Percentiles rank a stretch among this genome's conserved stretches.
phyloP scores from a whole-genome alignment of 2,888 invertebrate species.

The Ephialtes manifestator region DNA sequence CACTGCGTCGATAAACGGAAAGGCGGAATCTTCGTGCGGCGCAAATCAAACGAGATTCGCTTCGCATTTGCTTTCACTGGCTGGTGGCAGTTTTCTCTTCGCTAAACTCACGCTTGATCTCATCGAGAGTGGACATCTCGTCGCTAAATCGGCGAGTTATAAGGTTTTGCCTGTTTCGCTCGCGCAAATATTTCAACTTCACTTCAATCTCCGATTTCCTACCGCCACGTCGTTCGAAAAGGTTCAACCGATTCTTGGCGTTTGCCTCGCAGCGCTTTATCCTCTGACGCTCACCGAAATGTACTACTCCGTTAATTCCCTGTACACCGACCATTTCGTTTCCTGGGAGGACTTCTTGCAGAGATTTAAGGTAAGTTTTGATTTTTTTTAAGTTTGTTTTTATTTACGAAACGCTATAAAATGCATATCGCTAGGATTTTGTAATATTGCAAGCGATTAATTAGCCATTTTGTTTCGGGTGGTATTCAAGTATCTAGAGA shows the following conservation, averaged over 20 bases:
- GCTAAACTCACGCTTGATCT: slow-evolving; percentile 96
- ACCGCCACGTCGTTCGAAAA: slow-evolving; percentile 96
- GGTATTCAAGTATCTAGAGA: too few species aligned
- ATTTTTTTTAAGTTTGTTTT: background rate
- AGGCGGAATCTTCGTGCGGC: slow-evolving; percentile 87
- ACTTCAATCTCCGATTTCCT: slow-evolving; percentile 97
- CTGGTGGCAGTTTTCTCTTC: slow-evolving; percentile 96
- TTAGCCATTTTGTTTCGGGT: too few species aligned
- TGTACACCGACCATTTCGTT: slow-evolving; percentile 92
- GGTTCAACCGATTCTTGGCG: slow-evolving; percentile 94
- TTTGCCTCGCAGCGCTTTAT: slow-evolving; percentile 96
- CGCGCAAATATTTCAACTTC: slow-evolving; percentile 95
- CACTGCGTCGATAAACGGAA: slow-evolving; percentile 89
- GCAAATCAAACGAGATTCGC: slow-evolving; percentile 93
- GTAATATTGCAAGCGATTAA: too few species aligned
- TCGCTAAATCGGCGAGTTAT: slow-evolving; percentile 97
- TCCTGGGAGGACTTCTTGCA: slow-evolving; percentile 97
- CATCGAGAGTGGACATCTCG: slow-evolving; percentile 96
- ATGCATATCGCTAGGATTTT: background rate
- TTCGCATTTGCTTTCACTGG: slow-evolving; percentile 93
- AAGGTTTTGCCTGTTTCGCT: slow-evolving; percentile 95
- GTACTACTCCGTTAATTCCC: slow-evolving; percentile 96
- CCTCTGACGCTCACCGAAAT: slow-evolving; percentile 96
- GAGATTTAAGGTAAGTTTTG: slow-evolving; percentile 90
- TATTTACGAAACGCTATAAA: background rate